A percentile compares a stretch with the other conserved stretches of the same genome.
phyloP scores from a whole-genome alignment of 1,140 invertebrate genomes.

The Frieseomelitta varia region DNA sequence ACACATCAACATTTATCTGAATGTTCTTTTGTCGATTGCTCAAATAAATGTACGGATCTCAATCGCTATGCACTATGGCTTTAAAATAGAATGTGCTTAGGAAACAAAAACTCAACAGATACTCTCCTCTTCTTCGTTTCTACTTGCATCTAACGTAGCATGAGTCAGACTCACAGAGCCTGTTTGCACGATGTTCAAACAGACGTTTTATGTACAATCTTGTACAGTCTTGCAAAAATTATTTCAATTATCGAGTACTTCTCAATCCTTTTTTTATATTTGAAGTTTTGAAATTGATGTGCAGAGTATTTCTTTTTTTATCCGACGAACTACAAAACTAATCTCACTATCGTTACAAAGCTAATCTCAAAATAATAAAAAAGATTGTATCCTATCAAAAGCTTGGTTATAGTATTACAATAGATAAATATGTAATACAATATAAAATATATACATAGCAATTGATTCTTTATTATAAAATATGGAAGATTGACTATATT shows the following conservation, averaged over 20 bases:
- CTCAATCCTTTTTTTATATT: background rate
- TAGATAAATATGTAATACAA: background rate
- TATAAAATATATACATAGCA: background rate
- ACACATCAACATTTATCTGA: constrained; percentile 43
- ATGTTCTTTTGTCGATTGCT: constrained; percentile 49
- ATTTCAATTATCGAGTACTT: background rate
- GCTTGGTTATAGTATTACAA: background rate
- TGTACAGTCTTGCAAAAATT: constrained; percentile 40
- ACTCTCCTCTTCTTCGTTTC: constrained; percentile 52
- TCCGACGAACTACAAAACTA: background rate
- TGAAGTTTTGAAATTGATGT: constrained; percentile 37
- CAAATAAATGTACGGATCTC: constrained; percentile 62
- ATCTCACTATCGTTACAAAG: background rate
- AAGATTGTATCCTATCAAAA: background rate
- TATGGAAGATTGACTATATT: background rate
- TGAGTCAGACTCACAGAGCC: constrained; percentile 73
- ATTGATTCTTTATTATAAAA: background rate
- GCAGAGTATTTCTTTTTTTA: background rate
- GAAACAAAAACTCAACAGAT: constrained; percentile 45
- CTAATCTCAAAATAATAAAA: background rate
- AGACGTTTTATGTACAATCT: constrained; percentile 27
- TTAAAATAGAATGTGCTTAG: constrained; percentile 70
- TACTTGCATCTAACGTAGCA: constrained; percentile 73
- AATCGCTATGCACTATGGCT: constrained; percentile 69
- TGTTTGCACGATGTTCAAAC: constrained; percentile 73